Evolutionary conservation across 2,888 invertebrate genomes (phyloP).

Genomic region (Ochropacha duplaris): DNA sequence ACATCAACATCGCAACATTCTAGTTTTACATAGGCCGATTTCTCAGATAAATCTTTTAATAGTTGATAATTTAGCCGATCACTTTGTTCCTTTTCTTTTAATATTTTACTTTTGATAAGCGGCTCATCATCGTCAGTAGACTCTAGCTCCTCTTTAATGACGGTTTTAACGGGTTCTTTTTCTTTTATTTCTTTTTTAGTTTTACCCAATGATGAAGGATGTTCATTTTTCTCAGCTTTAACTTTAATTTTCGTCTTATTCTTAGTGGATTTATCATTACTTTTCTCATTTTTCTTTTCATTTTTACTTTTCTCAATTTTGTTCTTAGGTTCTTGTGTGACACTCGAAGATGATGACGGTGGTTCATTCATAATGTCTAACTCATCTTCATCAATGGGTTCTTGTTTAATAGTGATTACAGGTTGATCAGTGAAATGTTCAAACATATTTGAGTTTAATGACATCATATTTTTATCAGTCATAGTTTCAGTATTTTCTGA

Average conservation of each 20-base stretch:
- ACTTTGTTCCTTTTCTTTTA: conserved; percentile 66
- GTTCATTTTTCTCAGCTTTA: conserved; percentile 43
- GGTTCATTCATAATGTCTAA: conserved; percentile 25
- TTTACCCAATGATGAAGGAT: conserved; percentile 15
- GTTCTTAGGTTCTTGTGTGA: conserved; percentile 12
- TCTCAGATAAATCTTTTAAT: conserved; percentile 73
- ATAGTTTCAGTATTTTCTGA: background rate
- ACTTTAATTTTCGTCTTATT: conserved; percentile 46
- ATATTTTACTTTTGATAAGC: conserved; percentile 68
- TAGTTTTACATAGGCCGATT: conserved; percentile 75
- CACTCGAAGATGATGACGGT: conserved; percentile 9
- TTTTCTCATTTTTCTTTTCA: conserved; percentile 49
- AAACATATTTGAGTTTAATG: background rate
- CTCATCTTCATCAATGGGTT: conserved; percentile 68
- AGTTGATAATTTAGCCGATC: conserved; percentile 67
- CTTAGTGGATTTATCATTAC: conserved; percentile 43
- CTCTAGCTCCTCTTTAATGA: conserved; percentile 65
- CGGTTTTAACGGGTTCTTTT: conserved; percentile 40
- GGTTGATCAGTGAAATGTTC: conserved; percentile 13
- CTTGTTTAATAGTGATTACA: conserved; percentile 48
- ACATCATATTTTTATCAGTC: background rate
- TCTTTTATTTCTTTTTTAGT: conserved; percentile 50
- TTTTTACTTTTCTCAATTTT: conserved; percentile 40
- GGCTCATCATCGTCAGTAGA: conserved; percentile 75
- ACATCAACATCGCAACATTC: conserved; percentile 77